Base-by-base conservation (phyloP, 2,797 vertebrate species). In the Alexandromys oeconomus region DNA sequence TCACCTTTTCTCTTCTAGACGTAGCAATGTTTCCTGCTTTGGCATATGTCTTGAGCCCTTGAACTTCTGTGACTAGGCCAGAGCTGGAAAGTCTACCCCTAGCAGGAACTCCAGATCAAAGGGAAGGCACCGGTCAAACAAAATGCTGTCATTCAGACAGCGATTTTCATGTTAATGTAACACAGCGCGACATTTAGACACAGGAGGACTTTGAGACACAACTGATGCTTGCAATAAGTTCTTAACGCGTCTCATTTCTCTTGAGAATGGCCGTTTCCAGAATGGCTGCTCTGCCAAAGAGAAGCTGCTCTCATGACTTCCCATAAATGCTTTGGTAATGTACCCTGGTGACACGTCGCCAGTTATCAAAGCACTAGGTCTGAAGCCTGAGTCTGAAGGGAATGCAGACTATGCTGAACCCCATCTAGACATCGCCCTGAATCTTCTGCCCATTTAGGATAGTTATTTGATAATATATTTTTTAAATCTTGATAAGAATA, bases 251-350 rank as follows among this genome's bases (percentile, higher is more conserved):
- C 65, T 95, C 88, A 93, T 96, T 92, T 97, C 81, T 96, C 43
- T 92, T 80, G 82, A 97, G 94, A 74, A 87, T 80, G 85, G 95
- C 96, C 97, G 95, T 97, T 97, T 98, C 96, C 96, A 98, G 96
- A 96, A 91, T 74, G 86, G 86, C 88, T 94, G 48, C 93, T 96
- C 84, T 87, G 97, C 94, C 97, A 96, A 97, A 92, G 96, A 97
- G 81, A 96, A 96, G 92, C 80, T 96, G 96, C 95, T 94, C 96
- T 97, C 95, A 82, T 97, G 96, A 97, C 96, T 97, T 97, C 95
- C 91, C 96, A 86, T 97, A 96, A 98, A 94, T 78, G 94, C 87
- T 92, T 67, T 98, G 97, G 96, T 95, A 95, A 19, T 67, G 71
- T 15, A 93, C 6, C 40, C 92, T 25, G 7, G 81, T 84, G 94